Conservation (phyloP, 2,113 vertebrate genomes). For the Ceyx margarethae region DNA sequence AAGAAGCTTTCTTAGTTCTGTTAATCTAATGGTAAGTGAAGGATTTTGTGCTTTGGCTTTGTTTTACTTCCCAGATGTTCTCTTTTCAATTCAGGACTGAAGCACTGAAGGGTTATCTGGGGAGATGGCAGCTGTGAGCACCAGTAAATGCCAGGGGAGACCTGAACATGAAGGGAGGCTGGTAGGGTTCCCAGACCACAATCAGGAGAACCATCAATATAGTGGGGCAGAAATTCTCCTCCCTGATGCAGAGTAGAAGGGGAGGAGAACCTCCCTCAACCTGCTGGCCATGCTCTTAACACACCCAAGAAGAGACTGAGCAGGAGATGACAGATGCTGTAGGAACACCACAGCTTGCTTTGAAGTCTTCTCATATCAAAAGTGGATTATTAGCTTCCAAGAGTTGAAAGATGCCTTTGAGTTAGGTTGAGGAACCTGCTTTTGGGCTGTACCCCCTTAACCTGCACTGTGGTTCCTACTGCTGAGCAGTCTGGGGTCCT, state of each 20-base stretch:
- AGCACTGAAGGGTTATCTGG: not conserved
- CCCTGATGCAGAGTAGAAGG: no score
- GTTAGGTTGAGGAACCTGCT: not conserved
- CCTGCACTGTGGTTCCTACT: not conserved
- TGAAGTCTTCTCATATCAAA: not conserved
- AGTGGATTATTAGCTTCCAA: not conserved
- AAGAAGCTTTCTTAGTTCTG: not conserved
- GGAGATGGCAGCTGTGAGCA: not conserved
- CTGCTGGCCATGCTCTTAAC: no score
- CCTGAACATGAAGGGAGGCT: not conserved
- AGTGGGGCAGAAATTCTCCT: not conserved
- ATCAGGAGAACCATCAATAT: not conserved
- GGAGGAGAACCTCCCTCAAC: no score
- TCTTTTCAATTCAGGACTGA: not conserved
- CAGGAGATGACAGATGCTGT: not conserved
- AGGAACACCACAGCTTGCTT: not conserved
- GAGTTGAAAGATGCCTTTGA: not conserved
- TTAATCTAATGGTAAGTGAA: no score
- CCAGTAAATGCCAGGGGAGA: not conserved
- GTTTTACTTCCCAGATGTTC: not conserved
- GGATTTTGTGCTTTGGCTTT: not conserved
- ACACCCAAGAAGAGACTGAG: no score
- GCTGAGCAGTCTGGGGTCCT: not conserved
- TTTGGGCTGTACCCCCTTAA: not conserved
- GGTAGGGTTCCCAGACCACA: not conserved